Percentiles rank a stretch among this genome's conserved stretches.
Evolutionary conservation across 1,140 invertebrate species (phyloP).

Genomic region (Melanaphis sacchari): DNA sequence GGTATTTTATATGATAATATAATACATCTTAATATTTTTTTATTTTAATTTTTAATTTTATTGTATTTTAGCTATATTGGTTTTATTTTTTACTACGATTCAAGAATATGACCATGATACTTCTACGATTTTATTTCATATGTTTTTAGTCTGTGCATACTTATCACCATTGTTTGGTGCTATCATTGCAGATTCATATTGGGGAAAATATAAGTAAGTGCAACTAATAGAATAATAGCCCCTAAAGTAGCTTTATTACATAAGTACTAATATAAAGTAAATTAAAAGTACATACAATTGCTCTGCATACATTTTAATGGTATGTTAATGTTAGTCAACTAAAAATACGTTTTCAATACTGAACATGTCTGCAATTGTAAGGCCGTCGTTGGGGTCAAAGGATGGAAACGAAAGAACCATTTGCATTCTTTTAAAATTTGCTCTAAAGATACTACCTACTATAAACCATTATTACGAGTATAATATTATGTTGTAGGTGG

Average conservation of each 20-base stretch:
- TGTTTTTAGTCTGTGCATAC: constrained; percentile 82
- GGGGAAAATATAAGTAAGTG: constrained; percentile 69
- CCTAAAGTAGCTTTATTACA: not conserved
- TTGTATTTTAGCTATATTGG: constrained; percentile 75
- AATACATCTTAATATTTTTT: not conserved
- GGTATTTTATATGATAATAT: not conserved
- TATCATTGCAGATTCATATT: constrained; percentile 82
- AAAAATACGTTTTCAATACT: not conserved
- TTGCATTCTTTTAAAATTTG: not conserved
- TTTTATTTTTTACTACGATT: constrained; percentile 77
- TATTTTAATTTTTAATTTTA: not conserved
- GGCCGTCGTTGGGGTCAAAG: not conserved
- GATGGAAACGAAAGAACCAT: not conserved
- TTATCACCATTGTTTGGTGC: constrained; percentile 87
- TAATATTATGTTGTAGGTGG: too few species aligned
- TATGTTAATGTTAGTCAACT: not conserved
- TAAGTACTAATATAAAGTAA: not conserved
- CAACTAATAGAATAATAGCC: constrained; percentile 66
- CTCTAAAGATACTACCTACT: not conserved
- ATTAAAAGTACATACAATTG: not conserved
- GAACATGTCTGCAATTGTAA: too few species aligned
- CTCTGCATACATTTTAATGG: not conserved
- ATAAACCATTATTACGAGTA: not conserved
- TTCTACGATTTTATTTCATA: constrained; percentile 82
- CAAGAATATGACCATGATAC: constrained; percentile 71